These are phyloP conservation scores for Pipistrellus pipistrellus DNA, from an alignment of 2,797 vertebrate species.

Conservation along the genomic window DNA sequence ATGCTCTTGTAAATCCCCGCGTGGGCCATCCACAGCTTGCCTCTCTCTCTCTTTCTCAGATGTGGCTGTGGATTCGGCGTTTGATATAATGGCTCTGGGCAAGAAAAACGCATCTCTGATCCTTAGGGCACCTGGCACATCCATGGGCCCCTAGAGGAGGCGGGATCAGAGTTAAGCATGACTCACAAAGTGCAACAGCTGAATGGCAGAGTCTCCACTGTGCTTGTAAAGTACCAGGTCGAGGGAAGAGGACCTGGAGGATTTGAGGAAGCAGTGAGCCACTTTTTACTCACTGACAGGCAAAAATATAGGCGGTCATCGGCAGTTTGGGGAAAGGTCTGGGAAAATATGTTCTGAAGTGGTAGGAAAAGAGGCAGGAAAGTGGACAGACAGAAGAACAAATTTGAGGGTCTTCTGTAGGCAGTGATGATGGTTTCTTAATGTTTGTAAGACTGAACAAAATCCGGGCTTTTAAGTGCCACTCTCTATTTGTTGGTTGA, in stretches of 20 bases:
- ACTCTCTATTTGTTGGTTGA: background rate
- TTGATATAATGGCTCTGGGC: slow-evolving; percentile 76
- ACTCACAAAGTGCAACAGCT: background rate
- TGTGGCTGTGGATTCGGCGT: slow-evolving; percentile 55
- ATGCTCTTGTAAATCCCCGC: background rate
- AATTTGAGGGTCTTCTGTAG: background rate
- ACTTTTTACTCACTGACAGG: background rate
- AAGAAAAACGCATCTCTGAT: slow-evolving; percentile 70
- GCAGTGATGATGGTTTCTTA: background rate
- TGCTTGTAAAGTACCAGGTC: slow-evolving; percentile 35
- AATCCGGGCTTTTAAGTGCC: background rate
- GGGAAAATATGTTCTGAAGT: background rate
- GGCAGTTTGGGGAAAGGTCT: background rate
- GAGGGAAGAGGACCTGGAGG: background rate
- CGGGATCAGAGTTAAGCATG: slow-evolving; percentile 60
- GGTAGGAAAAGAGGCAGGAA: background rate
- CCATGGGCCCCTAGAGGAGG: background rate
- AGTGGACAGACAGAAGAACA: background rate
- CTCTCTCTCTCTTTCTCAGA: slow-evolving; percentile 25
- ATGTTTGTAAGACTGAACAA: slow-evolving; percentile 18
- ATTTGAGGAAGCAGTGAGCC: background rate
- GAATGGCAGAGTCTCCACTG: background rate
- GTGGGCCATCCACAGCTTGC: background rate
- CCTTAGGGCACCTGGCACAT: slow-evolving; percentile 40
- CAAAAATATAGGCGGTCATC: background rate